Evolutionary conservation across 2,113 vertebrate species (phyloP).

Genomic region (Erpornis zantholeuca): DNA sequence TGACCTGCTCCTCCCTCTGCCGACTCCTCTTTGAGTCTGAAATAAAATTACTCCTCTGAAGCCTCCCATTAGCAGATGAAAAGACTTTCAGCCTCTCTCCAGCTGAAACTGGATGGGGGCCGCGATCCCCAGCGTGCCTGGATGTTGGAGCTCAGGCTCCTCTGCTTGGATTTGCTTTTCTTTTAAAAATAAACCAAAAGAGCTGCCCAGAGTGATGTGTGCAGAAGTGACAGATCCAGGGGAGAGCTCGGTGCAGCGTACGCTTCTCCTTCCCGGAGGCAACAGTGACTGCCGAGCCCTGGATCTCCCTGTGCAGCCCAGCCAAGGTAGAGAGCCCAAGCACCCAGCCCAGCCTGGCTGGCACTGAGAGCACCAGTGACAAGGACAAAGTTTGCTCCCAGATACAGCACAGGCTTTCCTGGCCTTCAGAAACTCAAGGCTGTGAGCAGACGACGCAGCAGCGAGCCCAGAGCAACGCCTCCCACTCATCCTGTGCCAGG

Average conservation of each 20-base stretch:
- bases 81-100: neutral
- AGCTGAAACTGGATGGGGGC: neutral
- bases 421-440: neutral
- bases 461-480: neutral
- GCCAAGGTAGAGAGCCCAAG: neutral
- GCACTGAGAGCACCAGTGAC: neutral
- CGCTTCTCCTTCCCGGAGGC: neutral
- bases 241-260: neutral
- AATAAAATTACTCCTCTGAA: constrained; percentile 26
- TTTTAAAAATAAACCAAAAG: neutral
- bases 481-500: neutral
- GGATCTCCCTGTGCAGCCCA: neutral
- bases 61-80: neutral
- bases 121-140: neutral
- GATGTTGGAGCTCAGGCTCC: neutral
- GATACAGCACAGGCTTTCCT: neutral
- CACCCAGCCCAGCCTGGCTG: neutral
- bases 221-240: neutral
- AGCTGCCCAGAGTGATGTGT: neutral
- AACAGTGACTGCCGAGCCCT: fast-evolving
- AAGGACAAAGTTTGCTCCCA: neutral
- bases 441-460: neutral
- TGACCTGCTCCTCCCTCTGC: constrained; percentile 15
- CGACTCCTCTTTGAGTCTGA: neutral
- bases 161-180: neutral